A percentile compares a stretch with the other conserved stretches of the same genome.
These are phyloP conservation scores for Ephestia elutella DNA, from an alignment of 1,140 invertebrate genomes.

Conservation along the genomic window DNA sequence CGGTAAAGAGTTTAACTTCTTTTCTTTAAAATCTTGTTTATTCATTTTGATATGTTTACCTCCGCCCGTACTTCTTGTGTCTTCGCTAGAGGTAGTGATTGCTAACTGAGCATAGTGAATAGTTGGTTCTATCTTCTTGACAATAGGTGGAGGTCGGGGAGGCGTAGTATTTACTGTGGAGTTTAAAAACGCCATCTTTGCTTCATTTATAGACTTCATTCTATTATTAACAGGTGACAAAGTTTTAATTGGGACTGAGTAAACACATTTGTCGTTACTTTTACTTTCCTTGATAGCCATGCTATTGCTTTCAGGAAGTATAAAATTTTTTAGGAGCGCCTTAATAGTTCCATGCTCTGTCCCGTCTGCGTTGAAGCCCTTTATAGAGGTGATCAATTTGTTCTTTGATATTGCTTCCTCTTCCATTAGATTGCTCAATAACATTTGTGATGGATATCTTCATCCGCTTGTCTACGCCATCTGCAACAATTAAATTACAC, in stretches of 20 bases:
- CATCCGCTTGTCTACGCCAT: conserved; percentile 61
- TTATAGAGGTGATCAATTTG: conserved; percentile 53
- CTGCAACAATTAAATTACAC: conserved; percentile 52
- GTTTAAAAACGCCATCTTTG: conserved; percentile 56
- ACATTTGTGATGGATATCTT: conserved; percentile 53
- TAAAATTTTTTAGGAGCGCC: conserved; percentile 56
- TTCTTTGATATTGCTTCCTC: conserved; percentile 50
- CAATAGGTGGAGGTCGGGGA: conserved; percentile 14
- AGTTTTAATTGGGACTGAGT: conserved; percentile 51
- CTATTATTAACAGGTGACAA: conserved; percentile 37
- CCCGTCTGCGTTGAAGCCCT: conserved; percentile 43
- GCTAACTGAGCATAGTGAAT: conserved; percentile 66
- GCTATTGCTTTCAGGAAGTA: conserved; percentile 46
- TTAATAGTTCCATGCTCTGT: conserved; percentile 57
- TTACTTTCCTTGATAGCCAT: conserved; percentile 66
- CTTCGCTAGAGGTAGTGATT: conserved; percentile 57
- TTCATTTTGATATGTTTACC: conserved; percentile 36
- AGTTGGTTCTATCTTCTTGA: conserved; percentile 34
- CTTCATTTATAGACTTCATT: conserved; percentile 49
- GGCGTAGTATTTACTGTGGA: conserved; percentile 34
- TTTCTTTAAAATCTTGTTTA: conserved; percentile 27
- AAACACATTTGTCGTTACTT: conserved; percentile 49
- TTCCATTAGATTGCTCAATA: conserved; percentile 60
- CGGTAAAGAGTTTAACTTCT: conserved; percentile 21
- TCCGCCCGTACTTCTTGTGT: conserved; percentile 68